Conservation (phyloP, 2,888 invertebrate genomes). For the Metacarcinus magister region DNA sequence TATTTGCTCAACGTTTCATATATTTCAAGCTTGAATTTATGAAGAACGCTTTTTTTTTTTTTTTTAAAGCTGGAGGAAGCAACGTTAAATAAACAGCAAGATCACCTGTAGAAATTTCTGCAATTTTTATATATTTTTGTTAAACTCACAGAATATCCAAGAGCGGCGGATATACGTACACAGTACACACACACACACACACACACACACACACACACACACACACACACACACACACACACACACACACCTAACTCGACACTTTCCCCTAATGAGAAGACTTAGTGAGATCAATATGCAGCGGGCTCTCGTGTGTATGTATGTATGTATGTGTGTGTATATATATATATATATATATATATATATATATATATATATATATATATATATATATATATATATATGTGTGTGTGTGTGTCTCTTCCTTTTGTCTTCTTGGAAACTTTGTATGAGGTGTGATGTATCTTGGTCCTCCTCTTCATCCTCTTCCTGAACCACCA, state of each 20-base stretch:
- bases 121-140: not conserved
- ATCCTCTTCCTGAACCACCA: not conserved
- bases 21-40: not conserved
- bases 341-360: not conserved
- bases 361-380: not conserved
- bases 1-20: not conserved
- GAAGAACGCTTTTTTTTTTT: not conserved
- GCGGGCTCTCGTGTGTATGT: not conserved
- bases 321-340: not conserved
- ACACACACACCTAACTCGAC: not conserved
- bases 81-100: not conserved
- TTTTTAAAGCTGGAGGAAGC: not conserved
- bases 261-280: constrained; percentile 13
- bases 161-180: not conserved
- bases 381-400: not conserved
- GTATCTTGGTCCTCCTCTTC: not conserved
- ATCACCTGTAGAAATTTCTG: not conserved
- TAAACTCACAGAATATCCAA: not conserved
- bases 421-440: not conserved
- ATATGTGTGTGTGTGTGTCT: not conserved
- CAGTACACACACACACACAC: not conserved
- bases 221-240: constrained; percentile 35
- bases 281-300: constrained; percentile 40
- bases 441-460: not conserved
- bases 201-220: not conserved